Percentiles rank a stretch among this genome's conserved stretches.
These are phyloP conservation scores for Holacanthella duospinosa DNA, from an alignment of 2,888 invertebrate species.

Conservation along the genomic window DNA sequence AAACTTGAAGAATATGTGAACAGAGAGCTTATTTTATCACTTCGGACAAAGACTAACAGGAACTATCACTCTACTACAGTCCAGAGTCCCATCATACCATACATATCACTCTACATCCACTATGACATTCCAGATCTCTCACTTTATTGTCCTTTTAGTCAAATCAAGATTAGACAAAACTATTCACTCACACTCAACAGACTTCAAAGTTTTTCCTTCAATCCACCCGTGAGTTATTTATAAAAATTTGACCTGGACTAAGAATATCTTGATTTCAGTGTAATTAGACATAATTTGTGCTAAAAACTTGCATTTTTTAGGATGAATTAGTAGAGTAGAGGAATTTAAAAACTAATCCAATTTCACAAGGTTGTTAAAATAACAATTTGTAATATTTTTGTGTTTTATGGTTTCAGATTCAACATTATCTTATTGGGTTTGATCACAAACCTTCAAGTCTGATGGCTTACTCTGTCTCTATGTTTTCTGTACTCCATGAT, in stretches of 20 bases:
- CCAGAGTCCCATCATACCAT: background rate
- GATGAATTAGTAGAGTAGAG: too few species aligned
- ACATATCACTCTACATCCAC: background rate
- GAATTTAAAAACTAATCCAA: too few species aligned
- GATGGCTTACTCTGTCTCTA: background rate
- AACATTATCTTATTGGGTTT: background rate
- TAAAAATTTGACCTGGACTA: too few species aligned
- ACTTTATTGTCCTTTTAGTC: background rate
- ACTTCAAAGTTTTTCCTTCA: background rate
- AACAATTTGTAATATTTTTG: too few species aligned
- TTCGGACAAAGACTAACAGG: background rate
- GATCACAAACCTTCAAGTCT: background rate
- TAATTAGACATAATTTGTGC: too few species aligned
- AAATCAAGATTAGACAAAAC: background rate
- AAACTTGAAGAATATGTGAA: background rate
- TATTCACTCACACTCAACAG: background rate
- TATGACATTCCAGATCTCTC: background rate
- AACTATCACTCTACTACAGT: background rate
- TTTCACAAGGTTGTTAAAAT: too few species aligned
- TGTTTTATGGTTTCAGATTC: too few species aligned
- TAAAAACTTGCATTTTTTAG: too few species aligned
- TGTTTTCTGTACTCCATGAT: background rate
- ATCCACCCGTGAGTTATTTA: background rate
- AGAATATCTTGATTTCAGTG: too few species aligned
- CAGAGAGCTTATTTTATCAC: background rate